Base-by-base conservation (phyloP, 2,888 invertebrate genomes). In the Holacanthella duospinosa region DNA sequence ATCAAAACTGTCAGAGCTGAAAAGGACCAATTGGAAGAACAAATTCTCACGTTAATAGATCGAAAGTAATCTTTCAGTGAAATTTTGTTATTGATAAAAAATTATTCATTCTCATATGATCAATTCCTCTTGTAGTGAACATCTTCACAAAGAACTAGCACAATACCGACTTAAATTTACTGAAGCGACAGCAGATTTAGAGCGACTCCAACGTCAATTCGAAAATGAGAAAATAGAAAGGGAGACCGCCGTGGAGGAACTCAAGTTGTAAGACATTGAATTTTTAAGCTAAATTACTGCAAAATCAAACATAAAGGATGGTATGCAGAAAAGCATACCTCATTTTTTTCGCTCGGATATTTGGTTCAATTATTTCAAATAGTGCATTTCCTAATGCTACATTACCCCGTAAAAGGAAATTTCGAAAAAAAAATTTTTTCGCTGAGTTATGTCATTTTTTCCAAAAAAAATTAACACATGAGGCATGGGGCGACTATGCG, bases 41-140 rank as follows among this genome's bases (percentile, higher is more conserved):
- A 48, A 21, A 21, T 48, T n/a, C 48, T n/a, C 21, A 21, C 21
- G 21, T 21, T 48, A 4, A 21, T n/a, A 21, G 24, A n/a, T 25
- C 29, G 21, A 2, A 29, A 57, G 6, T 29, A 57, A 57, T 12
- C 9, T 29, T 2, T 27, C 29, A 27, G 3, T n/a, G 21, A 43
- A 21, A 43, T 43, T 36, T 56, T 21, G 12, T 56, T 9, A 28
- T 29, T 3, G 21, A 28, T 2, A 29, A 29, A 28, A 3, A 59
- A n/a, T 1, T 44, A 28, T 44, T 24, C n/a, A 12, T 12, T n/a
- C n/a, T n/a, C n/a, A n/a, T n/a, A n/a, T n/a, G n/a, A n/a, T n/a
- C n/a, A n/a, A n/a, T n/a, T n/a, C n/a, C n/a, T n/a, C n/a, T 29
- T 65, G 3, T 53, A 72, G 72, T 29, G 71, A 72, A 63, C 59